Percentiles rank a stretch among this genome's conserved stretches.
phyloP scores from a whole-genome alignment of 2,797 vertebrate genomes.

The Tragopan temminckii region DNA sequence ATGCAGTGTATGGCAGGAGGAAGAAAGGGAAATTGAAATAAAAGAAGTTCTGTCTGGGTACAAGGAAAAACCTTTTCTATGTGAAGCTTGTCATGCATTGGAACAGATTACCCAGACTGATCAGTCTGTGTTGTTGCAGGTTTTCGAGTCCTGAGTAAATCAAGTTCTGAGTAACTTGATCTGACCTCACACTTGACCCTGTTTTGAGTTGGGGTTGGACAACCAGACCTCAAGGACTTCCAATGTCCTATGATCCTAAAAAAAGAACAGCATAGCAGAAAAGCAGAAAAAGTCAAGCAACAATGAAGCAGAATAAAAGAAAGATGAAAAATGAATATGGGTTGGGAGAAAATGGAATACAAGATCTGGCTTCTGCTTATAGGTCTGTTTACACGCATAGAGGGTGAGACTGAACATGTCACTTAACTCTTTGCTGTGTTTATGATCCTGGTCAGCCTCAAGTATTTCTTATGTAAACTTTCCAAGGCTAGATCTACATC shows the following conservation, averaged over 20 bases:
- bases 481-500: background rate
- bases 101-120: background rate
- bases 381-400: background rate
- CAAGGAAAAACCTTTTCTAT: background rate
- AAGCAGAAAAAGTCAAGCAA: background rate
- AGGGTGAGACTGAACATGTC: background rate
- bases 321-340: background rate
- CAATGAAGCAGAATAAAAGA: background rate
- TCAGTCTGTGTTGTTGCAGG: background rate
- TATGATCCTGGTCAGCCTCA: background rate
- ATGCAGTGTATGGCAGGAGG: background rate
- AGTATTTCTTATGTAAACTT: background rate
- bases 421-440: background rate
- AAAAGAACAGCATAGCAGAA: background rate
- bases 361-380: background rate
- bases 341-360: background rate
- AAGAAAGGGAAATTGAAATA: background rate
- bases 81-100: background rate
- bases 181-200: background rate
- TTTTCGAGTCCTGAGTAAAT: background rate
- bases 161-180: background rate
- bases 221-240: background rate
- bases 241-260: background rate
- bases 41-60: background rate
- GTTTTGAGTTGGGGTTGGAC: background rate